Evolutionary conservation across 2,113 vertebrate species (phyloP).

Genomic region (Dipodomys stephensi): DNA sequence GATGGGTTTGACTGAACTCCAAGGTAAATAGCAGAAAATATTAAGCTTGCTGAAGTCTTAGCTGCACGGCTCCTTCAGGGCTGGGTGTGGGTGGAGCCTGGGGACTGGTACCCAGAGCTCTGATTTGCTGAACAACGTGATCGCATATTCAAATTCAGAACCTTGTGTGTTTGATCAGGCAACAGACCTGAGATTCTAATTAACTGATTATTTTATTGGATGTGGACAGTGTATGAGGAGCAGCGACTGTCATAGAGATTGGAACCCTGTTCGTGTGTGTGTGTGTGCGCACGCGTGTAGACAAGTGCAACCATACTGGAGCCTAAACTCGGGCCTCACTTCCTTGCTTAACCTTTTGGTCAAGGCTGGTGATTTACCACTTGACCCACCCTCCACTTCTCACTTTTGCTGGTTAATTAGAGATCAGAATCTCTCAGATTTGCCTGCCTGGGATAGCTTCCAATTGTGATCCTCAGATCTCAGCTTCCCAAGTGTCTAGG

Average conservation of each 20-base stretch:
- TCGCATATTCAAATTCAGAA: slow-evolving; percentile 21
- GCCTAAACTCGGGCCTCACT: too few relatives aligned
- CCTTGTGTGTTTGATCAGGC: slow-evolving; percentile 33
- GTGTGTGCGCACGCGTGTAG: too few relatives aligned
- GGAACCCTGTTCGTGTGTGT: background rate
- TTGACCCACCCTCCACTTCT: too few relatives aligned
- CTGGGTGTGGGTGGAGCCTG: background rate
- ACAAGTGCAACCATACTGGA: too few relatives aligned
- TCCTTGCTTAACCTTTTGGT: too few relatives aligned
- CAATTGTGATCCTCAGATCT: too few relatives aligned
- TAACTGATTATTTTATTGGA: background rate
- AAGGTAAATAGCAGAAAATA: slow-evolving; percentile 56
- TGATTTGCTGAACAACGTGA: background rate
- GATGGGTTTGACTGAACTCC: slow-evolving; percentile 27
- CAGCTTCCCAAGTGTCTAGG: too few relatives aligned
- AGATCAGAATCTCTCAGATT: too few relatives aligned
- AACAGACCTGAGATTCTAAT: slow-evolving; percentile 17
- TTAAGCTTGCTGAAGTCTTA: background rate
- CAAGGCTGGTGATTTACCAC: too few relatives aligned
- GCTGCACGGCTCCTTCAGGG: background rate
- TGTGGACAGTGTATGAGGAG: background rate
- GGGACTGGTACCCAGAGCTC: background rate
- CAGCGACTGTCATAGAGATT: background rate
- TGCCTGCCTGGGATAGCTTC: too few relatives aligned
- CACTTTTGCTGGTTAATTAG: too few relatives aligned